Evolutionary conservation across 2,888 invertebrate species (phyloP).

Genomic region (Heliconius sara): DNA sequence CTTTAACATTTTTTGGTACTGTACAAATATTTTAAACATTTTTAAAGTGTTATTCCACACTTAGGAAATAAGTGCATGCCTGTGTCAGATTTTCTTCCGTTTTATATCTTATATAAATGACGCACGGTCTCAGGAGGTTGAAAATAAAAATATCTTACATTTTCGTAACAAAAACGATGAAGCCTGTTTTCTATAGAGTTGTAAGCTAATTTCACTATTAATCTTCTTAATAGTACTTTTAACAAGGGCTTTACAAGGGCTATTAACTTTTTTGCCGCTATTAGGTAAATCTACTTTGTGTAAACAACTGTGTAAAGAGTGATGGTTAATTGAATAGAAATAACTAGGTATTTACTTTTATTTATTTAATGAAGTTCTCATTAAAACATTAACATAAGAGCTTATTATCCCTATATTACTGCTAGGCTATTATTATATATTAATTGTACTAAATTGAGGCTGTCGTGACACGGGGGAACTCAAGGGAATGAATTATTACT

Average conservation of each 20-base stretch:
- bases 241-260: not conserved
- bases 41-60: too few relatives aligned
- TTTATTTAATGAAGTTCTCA: not conserved
- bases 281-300: slow-evolving; percentile 4
- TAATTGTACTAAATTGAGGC: too few relatives aligned
- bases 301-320: not conserved
- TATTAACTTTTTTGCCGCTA: not conserved
- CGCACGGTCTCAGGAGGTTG: too few relatives aligned
- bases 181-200: not conserved
- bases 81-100: too few relatives aligned
- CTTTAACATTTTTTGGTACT: too few relatives aligned
- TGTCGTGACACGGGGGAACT: too few relatives aligned
- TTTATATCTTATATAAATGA: too few relatives aligned
- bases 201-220: not conserved
- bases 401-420: not conserved
- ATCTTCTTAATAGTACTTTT: not conserved
- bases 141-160: too few relatives aligned
- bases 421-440: too few relatives aligned
- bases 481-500: too few relatives aligned
- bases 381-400: not conserved
- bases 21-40: too few relatives aligned
- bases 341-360: not conserved
- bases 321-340: not conserved
- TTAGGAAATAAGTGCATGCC: too few relatives aligned
- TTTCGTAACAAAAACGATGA: not conserved